A percentile compares a stretch with the other conserved stretches of the same genome.
Evolutionary conservation across 2,113 vertebrate species (phyloP).

Genomic region (Pica pica): DNA sequence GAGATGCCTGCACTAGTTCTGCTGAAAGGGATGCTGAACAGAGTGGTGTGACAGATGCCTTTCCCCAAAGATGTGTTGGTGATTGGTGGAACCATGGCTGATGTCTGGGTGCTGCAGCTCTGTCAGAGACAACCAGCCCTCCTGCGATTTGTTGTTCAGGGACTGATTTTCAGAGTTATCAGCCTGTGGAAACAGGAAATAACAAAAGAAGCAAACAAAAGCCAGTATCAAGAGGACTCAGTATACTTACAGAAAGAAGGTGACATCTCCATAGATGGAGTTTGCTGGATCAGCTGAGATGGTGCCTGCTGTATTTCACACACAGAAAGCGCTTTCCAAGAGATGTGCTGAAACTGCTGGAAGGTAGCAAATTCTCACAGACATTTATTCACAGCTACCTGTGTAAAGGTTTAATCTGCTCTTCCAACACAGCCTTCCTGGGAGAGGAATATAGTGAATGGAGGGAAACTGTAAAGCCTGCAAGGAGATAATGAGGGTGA

Average conservation of each 20-base stretch:
- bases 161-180: neutral
- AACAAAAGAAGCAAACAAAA: neutral
- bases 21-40: neutral
- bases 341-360: neutral
- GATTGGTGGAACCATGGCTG: accelerated
- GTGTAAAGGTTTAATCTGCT: neutral
- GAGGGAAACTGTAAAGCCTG: neutral
- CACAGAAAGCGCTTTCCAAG: neutral
- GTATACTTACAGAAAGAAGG: neutral
- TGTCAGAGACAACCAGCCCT: neutral
- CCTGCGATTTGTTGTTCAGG: accelerated
- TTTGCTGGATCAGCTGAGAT: neutral
- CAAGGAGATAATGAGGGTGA: neutral
- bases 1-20: neutral
- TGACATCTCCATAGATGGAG: neutral
- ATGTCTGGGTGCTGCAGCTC: neutral
- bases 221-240: neutral
- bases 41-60: neutral
- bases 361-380: neutral
- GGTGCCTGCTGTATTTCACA: neutral
- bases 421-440: neutral
- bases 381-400: accelerated
- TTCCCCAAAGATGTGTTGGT: neutral
- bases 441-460: neutral
- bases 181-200: neutral